phyloP scores from a whole-genome alignment of 1,140 invertebrate species.

The Drosophila oshimai region DNA sequence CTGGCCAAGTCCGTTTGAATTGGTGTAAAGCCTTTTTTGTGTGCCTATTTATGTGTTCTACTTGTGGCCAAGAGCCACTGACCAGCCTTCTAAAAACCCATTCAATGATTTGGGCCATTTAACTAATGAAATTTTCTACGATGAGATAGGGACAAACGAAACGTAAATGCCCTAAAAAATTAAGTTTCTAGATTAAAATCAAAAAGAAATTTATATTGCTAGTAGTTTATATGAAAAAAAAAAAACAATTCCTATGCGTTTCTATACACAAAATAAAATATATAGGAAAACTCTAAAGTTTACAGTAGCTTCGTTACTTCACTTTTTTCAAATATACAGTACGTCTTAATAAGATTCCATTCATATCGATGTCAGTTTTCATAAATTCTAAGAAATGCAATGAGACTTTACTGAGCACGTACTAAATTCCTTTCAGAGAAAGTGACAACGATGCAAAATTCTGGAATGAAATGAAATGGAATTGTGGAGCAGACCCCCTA shows the following conservation, averaged over 20 bases:
- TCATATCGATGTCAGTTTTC: neutral
- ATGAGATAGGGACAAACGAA: neutral
- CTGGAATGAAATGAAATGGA: neutral
- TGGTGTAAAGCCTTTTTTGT: conserved; percentile 20
- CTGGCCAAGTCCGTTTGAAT: neutral
- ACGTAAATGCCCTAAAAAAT: neutral
- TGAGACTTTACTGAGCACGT: neutral
- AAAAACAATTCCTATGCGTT: too few relatives aligned
- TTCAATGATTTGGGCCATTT: conserved; percentile 22
- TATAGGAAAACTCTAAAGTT: too few relatives aligned
- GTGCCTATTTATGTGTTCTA: conserved; percentile 34
- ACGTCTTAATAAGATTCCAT: too few relatives aligned
- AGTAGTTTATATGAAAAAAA: neutral
- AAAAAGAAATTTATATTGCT: too few relatives aligned
- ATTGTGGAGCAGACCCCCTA: neutral
- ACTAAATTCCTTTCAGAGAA: neutral
- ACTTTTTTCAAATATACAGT: neutral
- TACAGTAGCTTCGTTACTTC: neutral
- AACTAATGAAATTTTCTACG: conserved; percentile 46
- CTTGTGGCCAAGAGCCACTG: conserved; percentile 2
- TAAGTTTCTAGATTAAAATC: neutral
- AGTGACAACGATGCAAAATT: conserved; percentile 22
- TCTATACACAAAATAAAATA: too few relatives aligned
- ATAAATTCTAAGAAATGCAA: neutral
- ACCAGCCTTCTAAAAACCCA: neutral